These are phyloP conservation scores for Lophotriccus pileatus DNA, from an alignment of 2,797 vertebrate genomes.

Conservation along the genomic window DNA sequence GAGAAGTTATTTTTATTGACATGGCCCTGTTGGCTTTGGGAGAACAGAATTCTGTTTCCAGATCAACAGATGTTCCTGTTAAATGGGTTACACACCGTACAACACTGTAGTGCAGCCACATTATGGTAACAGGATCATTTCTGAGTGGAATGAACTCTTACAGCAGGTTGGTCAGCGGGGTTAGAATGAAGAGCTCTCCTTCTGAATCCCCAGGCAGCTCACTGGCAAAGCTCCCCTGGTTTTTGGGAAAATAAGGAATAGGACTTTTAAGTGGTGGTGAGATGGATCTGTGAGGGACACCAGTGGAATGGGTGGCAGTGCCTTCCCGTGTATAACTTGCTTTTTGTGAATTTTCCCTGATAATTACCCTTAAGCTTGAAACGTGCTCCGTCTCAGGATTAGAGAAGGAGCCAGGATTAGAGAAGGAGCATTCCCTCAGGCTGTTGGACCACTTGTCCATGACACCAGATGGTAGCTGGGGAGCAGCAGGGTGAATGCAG, in stretches of 20 bases:
- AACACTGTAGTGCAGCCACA: neutral
- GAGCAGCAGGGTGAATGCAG: neutral
- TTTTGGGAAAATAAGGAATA: neutral
- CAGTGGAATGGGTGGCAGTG: neutral
- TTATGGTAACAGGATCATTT: neutral
- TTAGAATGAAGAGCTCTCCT: neutral
- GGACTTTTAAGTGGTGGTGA: neutral
- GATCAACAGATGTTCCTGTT: neutral
- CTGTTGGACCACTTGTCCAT: neutral
- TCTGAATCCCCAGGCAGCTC: neutral
- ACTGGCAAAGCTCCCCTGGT: neutral
- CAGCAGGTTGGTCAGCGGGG: neutral
- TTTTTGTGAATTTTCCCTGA: neutral
- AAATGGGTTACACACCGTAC: neutral
- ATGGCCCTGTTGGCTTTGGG: neutral
- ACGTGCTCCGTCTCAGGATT: neutral
- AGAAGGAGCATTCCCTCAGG: neutral
- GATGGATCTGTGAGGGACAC: accelerated
- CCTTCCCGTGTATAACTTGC: neutral
- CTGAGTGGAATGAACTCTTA: neutral
- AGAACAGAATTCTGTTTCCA: neutral
- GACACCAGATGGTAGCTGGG: neutral
- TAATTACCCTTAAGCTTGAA: neutral
- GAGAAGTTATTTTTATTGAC: neutral
- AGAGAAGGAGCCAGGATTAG: neutral